Percentiles rank a stretch among this genome's conserved stretches.
phyloP scores from a whole-genome alignment of 2,888 invertebrate species.

The Drosophila mayaguana region DNA sequence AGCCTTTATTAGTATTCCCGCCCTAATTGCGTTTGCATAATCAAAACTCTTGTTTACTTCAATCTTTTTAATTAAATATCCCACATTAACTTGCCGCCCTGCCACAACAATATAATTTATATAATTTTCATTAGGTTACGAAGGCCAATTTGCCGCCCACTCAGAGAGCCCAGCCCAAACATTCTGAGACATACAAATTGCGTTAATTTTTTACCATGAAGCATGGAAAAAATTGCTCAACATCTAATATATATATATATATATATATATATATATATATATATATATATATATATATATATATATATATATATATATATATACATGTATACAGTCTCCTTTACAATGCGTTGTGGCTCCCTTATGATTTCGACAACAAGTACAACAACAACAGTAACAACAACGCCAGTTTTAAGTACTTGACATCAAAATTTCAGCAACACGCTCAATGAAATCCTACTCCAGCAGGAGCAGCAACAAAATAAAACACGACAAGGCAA shows the following conservation, averaged over 20 bases:
- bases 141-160: conserved; percentile 15
- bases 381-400: conserved; percentile 38
- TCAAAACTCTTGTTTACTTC: conserved; percentile 1
- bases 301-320: conserved; percentile 4
- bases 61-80: conserved; percentile 32
- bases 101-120: conserved; percentile 48
- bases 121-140: conserved; percentile 48
- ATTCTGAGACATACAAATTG: conserved; percentile 68
- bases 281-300: background rate
- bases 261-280: conserved; percentile 3
- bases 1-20: background rate
- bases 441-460: conserved; percentile 53
- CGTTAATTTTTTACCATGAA: conserved; percentile 68
- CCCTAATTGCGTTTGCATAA: conserved; percentile 3
- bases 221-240: conserved; percentile 52
- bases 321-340: conserved; percentile 10
- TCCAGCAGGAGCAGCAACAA: conserved; percentile 20
- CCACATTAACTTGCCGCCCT: conserved; percentile 20
- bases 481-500: conserved; percentile 16
- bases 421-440: conserved; percentile 63
- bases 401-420: conserved; percentile 66
- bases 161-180: conserved; percentile 18
- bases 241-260: conserved; percentile 20
- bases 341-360: conserved; percentile 33
- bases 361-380: conserved; percentile 55